Evolutionary conservation across 2,797 vertebrate species (phyloP).

Genomic region (Eidolon dupreanum): DNA sequence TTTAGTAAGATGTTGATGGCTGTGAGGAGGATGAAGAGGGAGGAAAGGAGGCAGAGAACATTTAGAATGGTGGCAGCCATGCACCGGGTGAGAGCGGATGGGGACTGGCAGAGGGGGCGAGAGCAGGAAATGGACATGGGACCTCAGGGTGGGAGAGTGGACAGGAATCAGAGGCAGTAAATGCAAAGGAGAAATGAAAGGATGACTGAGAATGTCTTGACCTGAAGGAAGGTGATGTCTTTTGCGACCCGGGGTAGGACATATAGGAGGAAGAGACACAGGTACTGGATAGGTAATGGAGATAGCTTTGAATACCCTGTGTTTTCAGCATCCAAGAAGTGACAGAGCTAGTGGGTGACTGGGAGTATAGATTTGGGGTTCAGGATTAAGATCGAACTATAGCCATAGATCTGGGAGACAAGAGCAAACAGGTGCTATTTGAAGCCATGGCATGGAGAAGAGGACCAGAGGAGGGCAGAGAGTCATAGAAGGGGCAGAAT

Average conservation of each 20-base stretch:
- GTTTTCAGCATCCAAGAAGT: neutral
- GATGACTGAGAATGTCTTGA: accelerated
- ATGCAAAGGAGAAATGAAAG: no score
- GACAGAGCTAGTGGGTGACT: neutral
- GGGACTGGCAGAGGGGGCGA: neutral
- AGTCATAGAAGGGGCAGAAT: neutral
- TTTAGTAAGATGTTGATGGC: neutral
- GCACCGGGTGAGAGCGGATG: neutral
- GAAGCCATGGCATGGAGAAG: neutral
- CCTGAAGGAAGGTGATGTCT: neutral
- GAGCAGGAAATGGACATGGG: neutral
- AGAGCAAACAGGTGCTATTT: neutral
- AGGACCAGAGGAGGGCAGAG: neutral
- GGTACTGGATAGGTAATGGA: neutral
- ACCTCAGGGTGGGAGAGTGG: neutral
- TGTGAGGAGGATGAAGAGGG: neutral
- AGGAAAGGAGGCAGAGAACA: neutral
- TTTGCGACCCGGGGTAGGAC: neutral
- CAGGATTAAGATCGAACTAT: neutral
- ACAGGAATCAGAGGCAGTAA: neutral
- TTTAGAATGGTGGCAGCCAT: neutral
- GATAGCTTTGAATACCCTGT: neutral
- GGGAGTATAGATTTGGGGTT: neutral
- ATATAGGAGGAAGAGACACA: neutral
- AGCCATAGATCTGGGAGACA: neutral